Conservation (phyloP, 2,797 vertebrate species). For the Chromis chromis region DNA sequence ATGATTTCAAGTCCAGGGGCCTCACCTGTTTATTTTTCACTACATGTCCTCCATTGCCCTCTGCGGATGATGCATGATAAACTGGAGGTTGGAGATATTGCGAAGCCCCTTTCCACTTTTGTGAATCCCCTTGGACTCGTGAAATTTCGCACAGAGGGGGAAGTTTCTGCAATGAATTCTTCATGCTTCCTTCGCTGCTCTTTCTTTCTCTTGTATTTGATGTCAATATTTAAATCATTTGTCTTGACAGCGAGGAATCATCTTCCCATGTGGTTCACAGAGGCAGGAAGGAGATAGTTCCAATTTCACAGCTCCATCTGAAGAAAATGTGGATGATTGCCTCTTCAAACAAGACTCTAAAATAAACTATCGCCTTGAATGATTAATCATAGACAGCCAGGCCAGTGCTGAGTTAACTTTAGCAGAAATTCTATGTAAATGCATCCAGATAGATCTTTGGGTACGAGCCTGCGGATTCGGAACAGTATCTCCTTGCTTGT, state of each 20-base stretch:
- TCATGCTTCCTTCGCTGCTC: constrained; percentile 62
- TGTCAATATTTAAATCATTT: constrained; percentile 84
- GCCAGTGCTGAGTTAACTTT: constrained; percentile 68
- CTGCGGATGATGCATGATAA: constrained; percentile 51
- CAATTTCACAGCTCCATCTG: constrained; percentile 66
- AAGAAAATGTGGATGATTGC: constrained; percentile 70
- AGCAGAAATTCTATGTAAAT: constrained; percentile 66
- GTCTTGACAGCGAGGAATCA: constrained; percentile 68
- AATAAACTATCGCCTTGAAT: constrained; percentile 76
- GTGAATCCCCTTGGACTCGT: constrained; percentile 39
- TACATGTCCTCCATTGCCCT: constrained; percentile 53
- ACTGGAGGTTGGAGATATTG: constrained; percentile 44
- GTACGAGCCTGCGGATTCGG: constrained; percentile 53
- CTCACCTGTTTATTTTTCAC: constrained; percentile 49
- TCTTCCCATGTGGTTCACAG: constrained; percentile 66
- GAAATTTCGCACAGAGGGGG: constrained; percentile 40
- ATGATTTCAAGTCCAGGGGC: constrained; percentile 28
- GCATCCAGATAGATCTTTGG: constrained; percentile 54
- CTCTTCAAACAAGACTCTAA: constrained; percentile 78
- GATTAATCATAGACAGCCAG: constrained; percentile 67
- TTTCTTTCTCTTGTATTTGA: constrained; percentile 69
- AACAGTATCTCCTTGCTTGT: constrained; percentile 83
- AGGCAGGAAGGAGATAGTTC: constrained; percentile 76
- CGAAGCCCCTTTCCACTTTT: constrained; percentile 55
- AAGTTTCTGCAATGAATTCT: constrained; percentile 47